Evolutionary conservation across 2,888 invertebrate species (phyloP), one percentile per base, ranked within the genome.

Genomic region (Orthosia gothica): DNA sequence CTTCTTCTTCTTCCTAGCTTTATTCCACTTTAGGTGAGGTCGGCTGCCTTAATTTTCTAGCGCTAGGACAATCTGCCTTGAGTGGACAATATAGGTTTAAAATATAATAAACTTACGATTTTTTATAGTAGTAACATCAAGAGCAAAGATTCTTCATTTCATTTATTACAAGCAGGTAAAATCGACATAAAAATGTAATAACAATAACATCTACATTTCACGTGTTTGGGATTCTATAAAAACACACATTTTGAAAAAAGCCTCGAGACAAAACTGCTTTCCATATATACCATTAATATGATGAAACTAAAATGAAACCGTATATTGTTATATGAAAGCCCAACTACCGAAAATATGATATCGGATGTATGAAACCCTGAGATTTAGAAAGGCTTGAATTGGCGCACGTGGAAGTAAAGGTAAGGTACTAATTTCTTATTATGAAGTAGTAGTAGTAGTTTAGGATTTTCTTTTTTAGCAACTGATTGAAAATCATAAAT

Each of bases 261-360:
- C 50, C 26, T 54, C 13, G 15, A n/a, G 18, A 23, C 57, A 4
- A 49, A 74, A 66, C 49, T 54, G 18, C 16, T 74, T 81, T 54
- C 54, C 54, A 47, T 74, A 64, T 15, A 52, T 11, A 49, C 15
- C 65, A 54, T 74, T 63, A 58, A 68, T 65, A 20, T 68, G 20
- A 75, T 55, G n/a, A n/a, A n/a, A n/a, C n/a, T n/a, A n/a, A n/a
- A n/a, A 76, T 62, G 26, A 69, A 76, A 52, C 63, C 58, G 49
- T 66, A 81, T 76, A 66, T 81, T 58, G 23, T 76, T 70, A 61
- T 64, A 57, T 67, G 26, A 77, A 76, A 76, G 16, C 59, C 20
- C 66, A 50, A 67, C 59, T 70, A 65, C 55, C 47, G 40, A 82
- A 40, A 40, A 82, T 70, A 76, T 80, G 61, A 13, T 67, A 54